Evolutionary conservation across 2,797 vertebrate genomes (phyloP).

Genomic region (Lagocephalus sceleratus): DNA sequence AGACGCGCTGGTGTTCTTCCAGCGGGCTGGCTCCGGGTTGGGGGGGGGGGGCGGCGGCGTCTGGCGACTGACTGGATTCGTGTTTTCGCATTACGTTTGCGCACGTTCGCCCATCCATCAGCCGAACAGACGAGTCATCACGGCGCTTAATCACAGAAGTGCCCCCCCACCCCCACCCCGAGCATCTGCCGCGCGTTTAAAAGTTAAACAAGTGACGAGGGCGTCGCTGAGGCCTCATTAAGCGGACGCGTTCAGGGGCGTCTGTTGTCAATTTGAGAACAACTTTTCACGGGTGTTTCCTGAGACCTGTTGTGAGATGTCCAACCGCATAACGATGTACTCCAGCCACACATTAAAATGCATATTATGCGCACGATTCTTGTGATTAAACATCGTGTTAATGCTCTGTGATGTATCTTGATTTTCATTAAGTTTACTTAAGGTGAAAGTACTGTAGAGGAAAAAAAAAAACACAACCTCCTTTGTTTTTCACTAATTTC

Average conservation of each 20-base stretch:
- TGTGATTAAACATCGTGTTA: neutral
- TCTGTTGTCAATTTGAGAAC: neutral
- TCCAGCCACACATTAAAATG: neutral
- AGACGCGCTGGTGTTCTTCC: conserved; percentile 35
- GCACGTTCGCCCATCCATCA: neutral
- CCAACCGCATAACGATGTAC: too few relatives aligned
- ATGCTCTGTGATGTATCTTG: too few relatives aligned
- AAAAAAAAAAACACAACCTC: too few relatives aligned
- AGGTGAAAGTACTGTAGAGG: too few relatives aligned
- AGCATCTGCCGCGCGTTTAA: conserved; percentile 33
- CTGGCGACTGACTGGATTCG: conserved; percentile 27
- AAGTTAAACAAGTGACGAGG: conserved; percentile 13
- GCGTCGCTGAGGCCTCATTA: conserved; percentile 13
- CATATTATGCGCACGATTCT: too few relatives aligned
- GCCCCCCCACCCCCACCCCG: too few relatives aligned
- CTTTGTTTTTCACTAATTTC: too few relatives aligned
- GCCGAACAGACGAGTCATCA: conserved; percentile 17
- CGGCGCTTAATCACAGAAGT: conserved; percentile 6
- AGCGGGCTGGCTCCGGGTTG: too few relatives aligned
- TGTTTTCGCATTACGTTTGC: conserved; percentile 25
- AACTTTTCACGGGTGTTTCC: too few relatives aligned
- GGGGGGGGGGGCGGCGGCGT: conserved; percentile 1
- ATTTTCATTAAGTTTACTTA: too few relatives aligned
- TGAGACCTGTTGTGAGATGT: too few relatives aligned
- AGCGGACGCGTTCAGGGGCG: neutral